Evolutionary conservation across 92 coral and sea anemone species (phyloP), one percentile per base, ranked within the genome.

Genomic region (Paragorgia papillata): DNA sequence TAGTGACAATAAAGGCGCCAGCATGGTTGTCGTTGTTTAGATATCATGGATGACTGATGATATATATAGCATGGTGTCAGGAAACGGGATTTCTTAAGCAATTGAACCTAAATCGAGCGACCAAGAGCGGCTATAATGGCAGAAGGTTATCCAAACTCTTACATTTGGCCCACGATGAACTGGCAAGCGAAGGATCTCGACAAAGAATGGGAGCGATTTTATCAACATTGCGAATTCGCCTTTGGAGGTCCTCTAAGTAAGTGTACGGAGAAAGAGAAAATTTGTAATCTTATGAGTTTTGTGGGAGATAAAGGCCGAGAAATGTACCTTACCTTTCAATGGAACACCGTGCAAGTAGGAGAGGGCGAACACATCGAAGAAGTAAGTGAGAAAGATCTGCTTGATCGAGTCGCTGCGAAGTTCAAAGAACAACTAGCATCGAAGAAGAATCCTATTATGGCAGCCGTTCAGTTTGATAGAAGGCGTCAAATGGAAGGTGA

Each of bases 291-390:
- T 0, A 69, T 86, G 84, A 82, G 69, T 62, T 86, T 75, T 41
- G 84, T 86, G 37, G 86, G 84, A 21, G 81, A 85, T 49, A 79
- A 85, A 34, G 85, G 75, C 35, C 57, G 85, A 28, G 85, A 85
- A 67, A 78, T 60, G 24, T 78, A 41, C 27, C 57, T 74, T 7
- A 74, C 68, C 50, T 82, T 82, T 69, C 58, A 41, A 29, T 80
- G 85, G 81, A 32, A 53, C 39, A 84, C 80, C 34, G 88, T 84
- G 26, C 75, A 84, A 57, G 44, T 59, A 0, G 73, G 24, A 66
- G n/a, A 17, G 15, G 75, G 88, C 17, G 14, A 69, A 8, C 25
- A 57, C 40, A 69, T 29, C 59, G 33, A 17, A 53, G 51, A 28
- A 9, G 34, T 24, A 25, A 48, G 35, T 56, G 67, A 75, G 73